Conservation (phyloP, 2,113 vertebrate genomes). For the Colaptes auratus region DNA sequence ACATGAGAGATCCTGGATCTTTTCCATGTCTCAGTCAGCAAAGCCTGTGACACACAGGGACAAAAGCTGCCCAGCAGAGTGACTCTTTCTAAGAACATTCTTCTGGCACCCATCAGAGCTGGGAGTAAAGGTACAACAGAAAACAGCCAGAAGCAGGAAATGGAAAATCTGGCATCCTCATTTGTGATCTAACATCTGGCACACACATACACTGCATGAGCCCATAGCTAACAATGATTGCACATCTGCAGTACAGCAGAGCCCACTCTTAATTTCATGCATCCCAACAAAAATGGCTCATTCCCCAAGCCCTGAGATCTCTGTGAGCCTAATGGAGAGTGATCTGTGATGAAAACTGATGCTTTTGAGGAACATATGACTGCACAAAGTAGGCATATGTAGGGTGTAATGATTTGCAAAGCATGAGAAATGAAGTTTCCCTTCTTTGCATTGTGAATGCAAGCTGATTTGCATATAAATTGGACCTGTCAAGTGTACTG, state of each 20-base stretch:
- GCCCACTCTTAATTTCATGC: not conserved
- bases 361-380: conserved; percentile 27
- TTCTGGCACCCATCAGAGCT: conserved; percentile 28
- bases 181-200: conserved; percentile 34
- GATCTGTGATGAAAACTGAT: not conserved
- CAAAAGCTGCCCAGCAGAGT: conserved; percentile 4
- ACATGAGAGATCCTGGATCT: not conserved
- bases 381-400: not conserved
- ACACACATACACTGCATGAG: not conserved
- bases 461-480: conserved; percentile 62
- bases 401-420: conserved; percentile 30
- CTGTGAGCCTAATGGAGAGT: not conserved
- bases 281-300: not conserved
- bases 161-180: conserved; percentile 46
- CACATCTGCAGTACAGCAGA: not conserved
- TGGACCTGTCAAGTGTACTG: conserved; percentile 21
- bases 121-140: not conserved
- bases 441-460: not conserved
- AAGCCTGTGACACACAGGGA: not conserved
- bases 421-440: conserved; percentile 38
- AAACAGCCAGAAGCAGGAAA: conserved; percentile 16
- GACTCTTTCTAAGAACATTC: conserved; percentile 46
- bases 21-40: not conserved
- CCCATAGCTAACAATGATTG: not conserved
- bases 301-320: not conserved